Conservation (phyloP, 2,797 vertebrate species). For the Synaphobranchus kaupii region DNA sequence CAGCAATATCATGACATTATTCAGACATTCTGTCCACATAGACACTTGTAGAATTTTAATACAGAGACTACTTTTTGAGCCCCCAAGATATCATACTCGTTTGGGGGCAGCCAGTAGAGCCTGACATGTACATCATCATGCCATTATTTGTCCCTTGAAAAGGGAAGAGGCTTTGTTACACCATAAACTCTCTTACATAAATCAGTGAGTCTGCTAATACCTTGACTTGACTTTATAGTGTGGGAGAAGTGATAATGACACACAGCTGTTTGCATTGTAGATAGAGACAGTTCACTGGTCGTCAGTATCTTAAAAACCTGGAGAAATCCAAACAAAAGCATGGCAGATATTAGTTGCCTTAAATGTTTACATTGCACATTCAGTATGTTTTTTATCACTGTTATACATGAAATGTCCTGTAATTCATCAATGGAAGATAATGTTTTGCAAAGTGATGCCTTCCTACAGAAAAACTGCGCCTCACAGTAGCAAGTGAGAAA, state of each 20-base stretch:
- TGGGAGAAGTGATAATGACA: neutral
- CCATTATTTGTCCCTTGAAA: too few relatives aligned
- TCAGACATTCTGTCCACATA: too few relatives aligned
- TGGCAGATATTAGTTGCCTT: neutral
- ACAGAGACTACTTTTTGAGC: too few relatives aligned
- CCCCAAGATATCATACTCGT: too few relatives aligned
- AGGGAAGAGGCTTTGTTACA: neutral
- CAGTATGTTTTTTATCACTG: too few relatives aligned
- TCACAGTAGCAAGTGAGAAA: too few relatives aligned
- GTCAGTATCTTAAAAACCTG: neutral
- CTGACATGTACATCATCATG: too few relatives aligned
- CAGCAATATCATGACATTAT: too few relatives aligned
- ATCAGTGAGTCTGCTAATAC: neutral
- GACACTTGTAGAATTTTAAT: too few relatives aligned
- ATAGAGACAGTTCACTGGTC: neutral
- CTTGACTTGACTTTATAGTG: neutral
- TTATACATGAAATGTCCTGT: neutral
- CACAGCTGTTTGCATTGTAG: neutral
- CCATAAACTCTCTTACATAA: neutral
- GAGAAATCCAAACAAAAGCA: neutral
- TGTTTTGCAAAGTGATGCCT: neutral
- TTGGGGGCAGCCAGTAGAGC: too few relatives aligned
- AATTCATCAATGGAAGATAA: neutral
- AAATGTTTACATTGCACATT: neutral
- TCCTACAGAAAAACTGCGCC: neutral